phyloP scores from a whole-genome alignment of 2,888 invertebrate genomes.

The Thera britannica region DNA sequence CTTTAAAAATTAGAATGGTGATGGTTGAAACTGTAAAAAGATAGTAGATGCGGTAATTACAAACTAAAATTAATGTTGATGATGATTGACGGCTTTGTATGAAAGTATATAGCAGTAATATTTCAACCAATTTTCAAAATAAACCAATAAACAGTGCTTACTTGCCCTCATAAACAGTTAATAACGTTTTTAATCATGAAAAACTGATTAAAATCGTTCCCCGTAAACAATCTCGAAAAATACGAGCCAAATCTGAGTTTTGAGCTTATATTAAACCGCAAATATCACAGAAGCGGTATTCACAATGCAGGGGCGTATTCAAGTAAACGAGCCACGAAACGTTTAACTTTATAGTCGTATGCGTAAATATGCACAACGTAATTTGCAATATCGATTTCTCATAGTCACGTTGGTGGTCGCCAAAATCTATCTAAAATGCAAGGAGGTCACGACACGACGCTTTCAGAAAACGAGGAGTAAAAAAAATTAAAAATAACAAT shows the following conservation, averaged over 20 bases:
- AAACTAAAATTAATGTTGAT: no score
- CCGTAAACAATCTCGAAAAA: conserved; percentile 55
- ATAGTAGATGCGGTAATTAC: no score
- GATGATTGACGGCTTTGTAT: no score
- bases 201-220: conserved; percentile 59
- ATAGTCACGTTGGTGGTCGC: no score
- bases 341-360: not conserved
- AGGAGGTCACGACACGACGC: no score
- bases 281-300: conserved; percentile 55
- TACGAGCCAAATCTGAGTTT: conserved; percentile 52
- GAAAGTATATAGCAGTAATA: not conserved
- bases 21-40: not conserved
- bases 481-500: no score
- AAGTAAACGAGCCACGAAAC: not conserved
- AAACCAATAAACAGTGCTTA: conserved; percentile 7
- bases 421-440: no score
- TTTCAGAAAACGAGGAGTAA: no score
- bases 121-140: not conserved
- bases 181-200: conserved; percentile 58
- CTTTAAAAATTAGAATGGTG: not conserved
- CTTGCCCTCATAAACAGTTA: conserved; percentile 36
- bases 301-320: conserved; percentile 27
- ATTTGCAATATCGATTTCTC: no score
- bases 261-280: conserved; percentile 61
- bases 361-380: not conserved